A percentile compares a stretch with the other conserved stretches of the same genome.
Evolutionary conservation across 1,140 invertebrate genomes (phyloP).

Genomic region (Macrobrachium rosenbergii): DNA sequence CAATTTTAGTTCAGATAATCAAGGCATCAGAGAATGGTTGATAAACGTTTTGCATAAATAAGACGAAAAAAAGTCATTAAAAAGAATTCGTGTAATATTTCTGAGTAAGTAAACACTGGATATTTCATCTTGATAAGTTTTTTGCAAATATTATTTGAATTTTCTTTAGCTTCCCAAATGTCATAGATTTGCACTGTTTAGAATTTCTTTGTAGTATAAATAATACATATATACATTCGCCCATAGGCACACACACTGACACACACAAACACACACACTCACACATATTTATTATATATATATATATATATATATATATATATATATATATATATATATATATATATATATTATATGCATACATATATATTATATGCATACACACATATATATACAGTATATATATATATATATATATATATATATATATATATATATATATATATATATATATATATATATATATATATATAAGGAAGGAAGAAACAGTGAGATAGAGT

Average conservation of each 20-base stretch:
- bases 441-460: neutral
- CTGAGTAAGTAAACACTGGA: too few relatives aligned
- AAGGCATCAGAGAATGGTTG: too few relatives aligned
- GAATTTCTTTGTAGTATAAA: neutral
- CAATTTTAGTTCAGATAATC: too few relatives aligned
- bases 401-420: neutral
- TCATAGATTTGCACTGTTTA: neutral
- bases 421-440: neutral
- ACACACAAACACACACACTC: conserved; percentile 14
- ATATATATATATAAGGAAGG: neutral
- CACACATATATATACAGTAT: too few relatives aligned
- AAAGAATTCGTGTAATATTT: too few relatives aligned
- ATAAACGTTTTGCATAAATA: too few relatives aligned
- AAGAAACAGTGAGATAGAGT: neutral
- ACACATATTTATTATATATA: neutral
- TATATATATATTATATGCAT: neutral
- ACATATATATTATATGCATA: neutral
- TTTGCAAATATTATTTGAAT: neutral
- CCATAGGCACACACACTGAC: conserved; percentile 15
- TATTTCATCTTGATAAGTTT: too few relatives aligned
- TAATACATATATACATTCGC: neutral
- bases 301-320: neutral
- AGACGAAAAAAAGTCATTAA: too few relatives aligned
- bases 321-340: neutral
- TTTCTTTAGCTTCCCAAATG: neutral